phyloP scores from a whole-genome alignment of 2,888 invertebrate genomes.

The Drosophila gaucha region DNA sequence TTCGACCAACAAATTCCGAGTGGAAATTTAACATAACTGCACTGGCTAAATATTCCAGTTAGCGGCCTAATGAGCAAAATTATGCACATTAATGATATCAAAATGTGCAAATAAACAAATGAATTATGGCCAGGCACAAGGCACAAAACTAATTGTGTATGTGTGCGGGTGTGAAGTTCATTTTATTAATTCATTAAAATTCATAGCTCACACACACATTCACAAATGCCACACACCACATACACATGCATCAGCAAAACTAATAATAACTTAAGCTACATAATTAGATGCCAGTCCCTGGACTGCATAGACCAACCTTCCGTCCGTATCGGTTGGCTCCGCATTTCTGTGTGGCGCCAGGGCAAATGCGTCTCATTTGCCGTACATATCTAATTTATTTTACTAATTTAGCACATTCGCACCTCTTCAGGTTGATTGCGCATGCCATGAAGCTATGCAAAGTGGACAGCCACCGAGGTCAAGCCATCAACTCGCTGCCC shows the following conservation, averaged over 20 bases:
- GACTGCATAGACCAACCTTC: slow-evolving; percentile 26
- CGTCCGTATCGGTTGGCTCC: slow-evolving; percentile 7
- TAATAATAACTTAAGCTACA: slow-evolving; percentile 71
- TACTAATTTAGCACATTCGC: slow-evolving; percentile 74
- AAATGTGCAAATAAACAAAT: slow-evolving; percentile 69
- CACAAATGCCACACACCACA: slow-evolving; percentile 7
- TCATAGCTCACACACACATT: slow-evolving; percentile 58
- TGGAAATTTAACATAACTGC: slow-evolving; percentile 19
- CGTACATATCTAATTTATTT: slow-evolving; percentile 72
- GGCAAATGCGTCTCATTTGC: slow-evolving; percentile 34
- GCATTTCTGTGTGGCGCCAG: neutral
- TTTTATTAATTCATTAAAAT: slow-evolving; percentile 78
- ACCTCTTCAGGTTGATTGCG: slow-evolving; percentile 69
- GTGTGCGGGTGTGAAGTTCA: slow-evolving; percentile 51
- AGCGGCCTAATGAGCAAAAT: slow-evolving; percentile 37
- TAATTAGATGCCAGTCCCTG: slow-evolving; percentile 70
- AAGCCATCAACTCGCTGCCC: slow-evolving; percentile 24
- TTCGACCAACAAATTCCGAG: neutral
- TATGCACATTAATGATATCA: slow-evolving; percentile 69
- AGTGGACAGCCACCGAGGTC: slow-evolving; percentile 47
- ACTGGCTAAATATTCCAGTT: slow-evolving; percentile 6
- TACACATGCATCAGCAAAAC: slow-evolving; percentile 52
- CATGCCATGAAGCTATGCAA: slow-evolving; percentile 49
- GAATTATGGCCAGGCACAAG: slow-evolving; percentile 52
- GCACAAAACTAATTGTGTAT: slow-evolving; percentile 40